A percentile compares a stretch with the other conserved stretches of the same genome.
Evolutionary conservation across 2,113 vertebrate genomes (phyloP).

Genomic region (Catharus bicknelli): DNA sequence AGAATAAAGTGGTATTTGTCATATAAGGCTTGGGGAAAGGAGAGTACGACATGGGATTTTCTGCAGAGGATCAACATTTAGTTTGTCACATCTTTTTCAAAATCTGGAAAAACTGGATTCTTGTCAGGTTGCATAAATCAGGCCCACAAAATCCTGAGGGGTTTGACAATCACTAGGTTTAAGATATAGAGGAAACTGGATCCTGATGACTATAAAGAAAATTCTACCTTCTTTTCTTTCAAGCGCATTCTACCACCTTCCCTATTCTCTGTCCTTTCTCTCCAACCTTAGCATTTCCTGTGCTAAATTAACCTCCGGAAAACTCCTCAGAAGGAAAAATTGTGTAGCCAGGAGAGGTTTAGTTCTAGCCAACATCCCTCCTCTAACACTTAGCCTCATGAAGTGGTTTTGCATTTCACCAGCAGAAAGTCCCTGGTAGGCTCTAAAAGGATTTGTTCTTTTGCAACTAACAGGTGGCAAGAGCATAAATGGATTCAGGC

Average conservation of each 20-base stretch:
- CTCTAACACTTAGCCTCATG: background rate
- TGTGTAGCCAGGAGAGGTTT: background rate
- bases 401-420: background rate
- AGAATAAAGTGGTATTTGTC: background rate
- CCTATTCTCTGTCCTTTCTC: background rate
- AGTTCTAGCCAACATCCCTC: background rate
- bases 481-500: background rate
- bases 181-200: background rate
- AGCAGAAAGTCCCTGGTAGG: background rate
- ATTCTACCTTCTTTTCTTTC: background rate
- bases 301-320: background rate
- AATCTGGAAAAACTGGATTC: background rate
- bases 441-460: background rate
- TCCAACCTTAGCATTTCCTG: background rate
- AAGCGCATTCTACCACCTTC: background rate
- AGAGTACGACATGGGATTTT: background rate
- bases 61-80: background rate
- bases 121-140: background rate
- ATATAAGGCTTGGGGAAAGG: fast-evolving
- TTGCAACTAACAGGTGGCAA: background rate
- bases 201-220: background rate
- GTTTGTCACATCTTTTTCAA: background rate
- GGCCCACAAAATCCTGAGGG: background rate
- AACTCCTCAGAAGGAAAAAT: background rate
- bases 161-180: background rate